These are phyloP conservation scores for Lasaia peninsularis DNA, from an alignment of 1,140 invertebrate species.

Conservation along the genomic window DNA sequence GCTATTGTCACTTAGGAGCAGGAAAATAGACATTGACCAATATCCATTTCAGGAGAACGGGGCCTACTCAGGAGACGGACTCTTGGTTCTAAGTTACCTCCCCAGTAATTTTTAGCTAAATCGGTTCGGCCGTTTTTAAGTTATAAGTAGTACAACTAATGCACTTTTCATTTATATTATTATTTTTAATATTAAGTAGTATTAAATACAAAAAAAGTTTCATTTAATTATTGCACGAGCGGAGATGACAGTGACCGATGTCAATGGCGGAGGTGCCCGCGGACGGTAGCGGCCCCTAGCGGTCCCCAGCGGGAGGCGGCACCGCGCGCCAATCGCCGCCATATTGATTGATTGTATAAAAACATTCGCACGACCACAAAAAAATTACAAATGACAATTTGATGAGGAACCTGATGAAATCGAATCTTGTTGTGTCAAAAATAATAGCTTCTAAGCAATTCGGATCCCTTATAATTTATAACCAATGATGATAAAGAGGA, in stretches of 20 bases:
- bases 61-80: too few relatives aligned
- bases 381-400: constrained; percentile 20
- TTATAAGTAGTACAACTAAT: too few relatives aligned
- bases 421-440: constrained; percentile 4
- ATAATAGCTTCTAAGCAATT: constrained; percentile 11
- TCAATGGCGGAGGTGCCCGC: constrained; percentile 33
- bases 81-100: too few relatives aligned
- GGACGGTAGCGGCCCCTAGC: constrained; percentile 42
- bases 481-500: not conserved
- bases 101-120: too few relatives aligned
- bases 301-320: constrained; percentile 43
- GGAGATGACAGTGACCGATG: constrained; percentile 31
- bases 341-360: constrained; percentile 52
- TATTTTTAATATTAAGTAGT: too few relatives aligned
- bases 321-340: constrained; percentile 27
- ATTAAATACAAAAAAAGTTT: not conserved
- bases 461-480: not conserved
- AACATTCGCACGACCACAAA: constrained; percentile 51
- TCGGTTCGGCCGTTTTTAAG: too few relatives aligned
- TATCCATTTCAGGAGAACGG: too few relatives aligned
- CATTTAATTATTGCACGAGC: constrained; percentile 17
- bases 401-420: constrained; percentile 5
- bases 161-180: too few relatives aligned
- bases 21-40: too few relatives aligned
- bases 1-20: too few relatives aligned